Evolutionary conservation across 2,113 vertebrate species (phyloP).

Genomic region (Trematomus loennbergii): DNA sequence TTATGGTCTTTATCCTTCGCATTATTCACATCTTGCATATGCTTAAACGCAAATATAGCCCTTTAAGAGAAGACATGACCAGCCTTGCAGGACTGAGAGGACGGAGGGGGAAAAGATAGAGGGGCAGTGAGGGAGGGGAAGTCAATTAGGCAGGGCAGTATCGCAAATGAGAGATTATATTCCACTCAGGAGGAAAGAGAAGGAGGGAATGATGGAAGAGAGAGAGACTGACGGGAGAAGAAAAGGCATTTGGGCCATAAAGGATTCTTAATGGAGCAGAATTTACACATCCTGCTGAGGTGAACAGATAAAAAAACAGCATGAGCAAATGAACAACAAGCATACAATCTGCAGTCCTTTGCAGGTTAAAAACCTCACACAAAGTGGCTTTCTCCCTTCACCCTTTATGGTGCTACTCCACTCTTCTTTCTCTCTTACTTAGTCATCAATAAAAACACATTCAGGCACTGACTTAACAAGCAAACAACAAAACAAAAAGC

Average conservation of each 20-base stretch:
- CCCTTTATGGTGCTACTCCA: conserved; percentile 38
- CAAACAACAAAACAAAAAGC: conserved; percentile 63
- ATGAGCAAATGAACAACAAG: conserved; percentile 61
- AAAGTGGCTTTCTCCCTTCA: conserved; percentile 57
- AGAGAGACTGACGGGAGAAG: conserved; percentile 5
- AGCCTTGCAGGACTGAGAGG: no score
- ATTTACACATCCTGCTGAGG: conserved; percentile 78
- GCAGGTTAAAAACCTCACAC: conserved; percentile 70
- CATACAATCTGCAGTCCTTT: conserved; percentile 49
- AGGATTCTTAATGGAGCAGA: conserved; percentile 79
- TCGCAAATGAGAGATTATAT: conserved; percentile 61
- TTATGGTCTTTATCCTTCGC: no score
- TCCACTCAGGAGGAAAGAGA: conserved; percentile 38
- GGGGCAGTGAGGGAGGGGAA: conserved; percentile 7
- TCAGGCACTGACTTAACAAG: conserved; percentile 57
- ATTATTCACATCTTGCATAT: neutral
- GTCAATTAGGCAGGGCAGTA: conserved; percentile 56
- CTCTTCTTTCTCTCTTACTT: conserved; percentile 53
- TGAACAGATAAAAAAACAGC: conserved; percentile 69
- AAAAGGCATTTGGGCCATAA: conserved; percentile 49
- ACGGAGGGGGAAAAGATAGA: no score
- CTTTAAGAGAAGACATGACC: neutral
- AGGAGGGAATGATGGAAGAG: conserved; percentile 29
- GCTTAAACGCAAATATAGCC: neutral
- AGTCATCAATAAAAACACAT: conserved; percentile 79